phyloP scores from a whole-genome alignment of 2,888 invertebrate species.

The Diogma glabrata region DNA sequence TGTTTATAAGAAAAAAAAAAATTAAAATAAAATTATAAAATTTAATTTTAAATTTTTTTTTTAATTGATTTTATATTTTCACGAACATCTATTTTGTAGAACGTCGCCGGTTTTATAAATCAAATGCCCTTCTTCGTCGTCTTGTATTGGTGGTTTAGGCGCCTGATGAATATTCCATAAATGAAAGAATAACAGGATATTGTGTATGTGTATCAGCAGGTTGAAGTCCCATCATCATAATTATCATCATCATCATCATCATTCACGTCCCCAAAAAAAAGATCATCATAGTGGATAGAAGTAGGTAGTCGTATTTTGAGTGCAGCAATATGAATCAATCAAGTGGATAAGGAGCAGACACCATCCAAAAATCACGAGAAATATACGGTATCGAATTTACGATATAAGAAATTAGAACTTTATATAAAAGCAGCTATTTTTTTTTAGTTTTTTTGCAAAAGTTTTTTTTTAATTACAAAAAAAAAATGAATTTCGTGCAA shows the following conservation, averaged over 20 bases:
- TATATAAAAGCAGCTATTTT: constrained; percentile 8
- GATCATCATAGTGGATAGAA: too few relatives aligned
- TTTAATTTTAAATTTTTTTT: too few relatives aligned
- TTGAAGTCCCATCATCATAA: constrained; percentile 12
- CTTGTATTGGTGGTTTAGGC: constrained; percentile 78
- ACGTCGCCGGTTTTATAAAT: constrained; percentile 98
- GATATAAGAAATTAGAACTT: constrained; percentile 40
- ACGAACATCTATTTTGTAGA: constrained; percentile 99
- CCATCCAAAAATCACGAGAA: constrained; percentile 39
- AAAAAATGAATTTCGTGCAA: too few relatives aligned
- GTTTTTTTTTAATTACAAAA: too few relatives aligned
- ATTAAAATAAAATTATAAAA: not conserved
- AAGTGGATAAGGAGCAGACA: constrained; percentile 27
- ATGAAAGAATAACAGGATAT: not conserved
- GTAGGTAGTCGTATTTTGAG: constrained; percentile 36
- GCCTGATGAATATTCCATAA: constrained; percentile 31
- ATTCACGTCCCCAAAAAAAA: constrained; percentile 38
- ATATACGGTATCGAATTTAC: constrained; percentile 40
- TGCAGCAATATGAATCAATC: constrained; percentile 24
- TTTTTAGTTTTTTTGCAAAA: constrained; percentile 18
- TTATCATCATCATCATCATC: constrained; percentile 37
- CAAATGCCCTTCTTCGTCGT: constrained; percentile 99
- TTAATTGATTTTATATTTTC: too few relatives aligned
- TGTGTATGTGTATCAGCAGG: constrained; percentile 1
- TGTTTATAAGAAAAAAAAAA: too few relatives aligned